Conservation (phyloP, 2,113 vertebrate species). For the Paedocypris sp. region DNA sequence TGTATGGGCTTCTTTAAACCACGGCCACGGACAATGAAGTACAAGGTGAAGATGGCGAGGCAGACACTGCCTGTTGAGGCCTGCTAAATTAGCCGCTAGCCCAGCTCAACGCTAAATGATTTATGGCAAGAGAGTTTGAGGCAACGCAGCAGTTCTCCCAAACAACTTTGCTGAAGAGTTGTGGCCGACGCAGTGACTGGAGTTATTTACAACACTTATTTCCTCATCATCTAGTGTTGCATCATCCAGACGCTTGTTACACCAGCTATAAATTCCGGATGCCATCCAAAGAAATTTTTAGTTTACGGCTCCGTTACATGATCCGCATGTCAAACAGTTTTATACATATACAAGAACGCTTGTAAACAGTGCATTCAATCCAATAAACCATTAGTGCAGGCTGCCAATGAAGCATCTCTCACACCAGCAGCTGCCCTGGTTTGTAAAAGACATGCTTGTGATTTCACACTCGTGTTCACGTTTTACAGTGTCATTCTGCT, state of each 20-base stretch:
- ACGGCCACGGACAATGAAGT: not conserved
- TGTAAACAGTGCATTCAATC: conserved; percentile 32
- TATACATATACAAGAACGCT: conserved; percentile 11
- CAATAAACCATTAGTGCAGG: conserved; percentile 24
- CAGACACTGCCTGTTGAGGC: not conserved
- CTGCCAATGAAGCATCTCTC: conserved; percentile 5
- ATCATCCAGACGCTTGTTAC: not conserved
- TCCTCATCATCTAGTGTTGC: not conserved
- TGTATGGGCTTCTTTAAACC: conserved; percentile 24
- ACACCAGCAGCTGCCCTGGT: conserved; percentile 24
- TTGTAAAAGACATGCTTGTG: conserved; percentile 15
- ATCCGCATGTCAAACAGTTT: conserved; percentile 14
- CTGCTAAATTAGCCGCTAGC: conserved; percentile 13
- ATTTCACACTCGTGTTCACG: conserved; percentile 14
- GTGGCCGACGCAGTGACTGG: not conserved
- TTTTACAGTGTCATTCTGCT: not conserved
- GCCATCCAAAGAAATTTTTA: conserved; percentile 3
- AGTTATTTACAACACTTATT: not conserved
- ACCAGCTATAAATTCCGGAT: conserved; percentile 9
- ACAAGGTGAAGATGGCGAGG: not conserved
- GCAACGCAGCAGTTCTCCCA: conserved; percentile 10
- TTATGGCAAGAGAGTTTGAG: conserved; percentile 6
- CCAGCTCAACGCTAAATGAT: conserved; percentile 20
- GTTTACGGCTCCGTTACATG: conserved; percentile 26
- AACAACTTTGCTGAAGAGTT: conserved; percentile 2